Evolutionary conservation across 2,113 vertebrate genomes (phyloP), one percentile per base, ranked within the genome.

Genomic region (Calyptomena viridis): DNA sequence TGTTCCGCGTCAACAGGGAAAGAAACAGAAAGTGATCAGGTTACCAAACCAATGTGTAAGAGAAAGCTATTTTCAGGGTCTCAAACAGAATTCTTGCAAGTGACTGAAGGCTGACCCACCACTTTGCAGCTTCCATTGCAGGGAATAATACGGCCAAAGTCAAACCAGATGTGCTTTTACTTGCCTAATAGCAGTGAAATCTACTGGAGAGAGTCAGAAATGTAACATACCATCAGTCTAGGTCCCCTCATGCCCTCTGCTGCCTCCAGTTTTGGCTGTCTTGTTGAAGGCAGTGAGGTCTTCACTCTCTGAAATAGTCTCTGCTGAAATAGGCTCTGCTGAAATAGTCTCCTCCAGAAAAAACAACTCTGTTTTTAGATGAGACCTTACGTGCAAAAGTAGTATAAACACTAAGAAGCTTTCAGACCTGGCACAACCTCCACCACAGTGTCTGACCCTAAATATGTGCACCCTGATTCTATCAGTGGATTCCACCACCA

Each of bases 21-120:
- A 30, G 11, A 68, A 39, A n/a, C 11, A 58, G 17, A 35, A 53
- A 83, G 35, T 0, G 1, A 81, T 7, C 19, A 60, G 19, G n/a
- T 24, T 76, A 76, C 39, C 2, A 5, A 81, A 58, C 2, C 22
- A 55, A 6, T 0, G 0, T 21, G n/a, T 11, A 64, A 27, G 69
- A 79, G 30, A 14, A 47, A 90, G 23, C 6, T 23, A 33, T 12
- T 37, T 76, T 46, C 40, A 50, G 62, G 11, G 27, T 53, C 78
- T 40, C 63, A 69, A 7, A 53, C 25, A 39, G 27, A 77, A 33
- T 63, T 58, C 31, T 62, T 60, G 14, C 31, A 47, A 76, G 37
- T 18, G 24, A 17, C 22, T 56, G 12, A 92, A 80, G 37, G 20
- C 19, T n/a, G 27, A 37, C 6, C 5, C 37, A 14, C 30, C 21